A percentile compares a stretch with the other conserved stretches of the same genome.
Evolutionary conservation across 2,888 invertebrate genomes (phyloP).

Genomic region (Empis livida): DNA sequence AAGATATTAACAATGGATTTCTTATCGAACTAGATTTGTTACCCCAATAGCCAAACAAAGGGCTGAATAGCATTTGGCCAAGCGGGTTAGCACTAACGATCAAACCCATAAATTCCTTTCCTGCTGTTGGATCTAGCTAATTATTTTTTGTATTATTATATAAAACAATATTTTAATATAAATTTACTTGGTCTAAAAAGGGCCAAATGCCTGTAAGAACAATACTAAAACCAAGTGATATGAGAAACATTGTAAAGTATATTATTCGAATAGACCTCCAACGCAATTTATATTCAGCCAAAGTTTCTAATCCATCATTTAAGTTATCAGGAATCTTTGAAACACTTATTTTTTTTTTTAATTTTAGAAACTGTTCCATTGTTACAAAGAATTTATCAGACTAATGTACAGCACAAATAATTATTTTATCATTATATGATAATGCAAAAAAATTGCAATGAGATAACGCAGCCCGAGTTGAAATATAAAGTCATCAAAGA

Average conservation of each 20-base stretch:
- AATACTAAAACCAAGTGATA: slow-evolving; percentile 79
- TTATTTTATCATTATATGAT: too few relatives aligned
- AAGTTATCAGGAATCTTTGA: slow-evolving; percentile 23
- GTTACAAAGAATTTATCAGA: too few relatives aligned
- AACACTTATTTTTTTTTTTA: slow-evolving; percentile 16
- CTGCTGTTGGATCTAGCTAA: slow-evolving; percentile 63
- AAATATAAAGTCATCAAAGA: too few relatives aligned
- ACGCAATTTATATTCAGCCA: slow-evolving; percentile 50
- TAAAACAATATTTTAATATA: background rate
- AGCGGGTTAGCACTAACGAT: slow-evolving; percentile 78
- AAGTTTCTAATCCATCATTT: slow-evolving; percentile 50
- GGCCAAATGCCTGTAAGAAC: slow-evolving; percentile 82
- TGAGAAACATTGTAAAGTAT: slow-evolving; percentile 82
- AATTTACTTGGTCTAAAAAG: slow-evolving; percentile 63
- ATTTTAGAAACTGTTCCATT: slow-evolving; percentile 21
- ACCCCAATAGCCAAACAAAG: slow-evolving; percentile 73
- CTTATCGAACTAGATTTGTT: slow-evolving; percentile 61
- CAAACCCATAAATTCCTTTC: slow-evolving; percentile 71
- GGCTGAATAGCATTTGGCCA: slow-evolving; percentile 77
- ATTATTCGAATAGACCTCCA: slow-evolving; percentile 70
- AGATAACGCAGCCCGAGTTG: too few relatives aligned
- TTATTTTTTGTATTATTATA: background rate
- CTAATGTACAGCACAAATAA: too few relatives aligned
- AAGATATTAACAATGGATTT: slow-evolving; percentile 54
- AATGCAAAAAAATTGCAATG: too few relatives aligned